Evolutionary conservation across 1,140 invertebrate species (phyloP), one percentile per base, ranked within the genome.

Genomic region (Gryon sp.): DNA sequence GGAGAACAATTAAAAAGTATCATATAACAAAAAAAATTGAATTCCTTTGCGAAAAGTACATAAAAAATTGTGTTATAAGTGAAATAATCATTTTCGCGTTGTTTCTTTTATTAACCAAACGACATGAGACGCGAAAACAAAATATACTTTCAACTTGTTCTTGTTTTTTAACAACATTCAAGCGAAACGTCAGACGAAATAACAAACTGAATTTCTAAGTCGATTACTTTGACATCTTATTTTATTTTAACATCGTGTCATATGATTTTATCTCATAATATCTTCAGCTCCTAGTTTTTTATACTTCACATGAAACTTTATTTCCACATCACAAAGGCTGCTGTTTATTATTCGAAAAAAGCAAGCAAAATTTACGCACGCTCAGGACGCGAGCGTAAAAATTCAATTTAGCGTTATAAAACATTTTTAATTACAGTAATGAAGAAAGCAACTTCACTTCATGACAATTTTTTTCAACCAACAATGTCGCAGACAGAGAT

Each of bases 361-460:
- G 18, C 48, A 28, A 19, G 14, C 16, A 14, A 16, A 53, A 34
- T 45, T 53, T 28, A 30, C 8, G 38, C 43, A 41, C 15, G 8
- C 19, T 20, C 18, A 16, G 22, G 28, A 50, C 22, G 41, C 20
- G 48, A 50, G 32, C 43, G 43, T 50, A 30, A 50, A 50, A 53
- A 32, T 46, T 53, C 14, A 55, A 55, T 66, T 66, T 30, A 16
- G 18, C 48, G 28, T 18, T 36, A 65, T 34, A 34, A 43, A 65
- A 50, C 32, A 28, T 50, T 50, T 62, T 50, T 63, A 63, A 63
- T 63, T 50, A 50, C 45, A 28, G 24, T 50, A 63, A 63, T 50
- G 59, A 63, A 40, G 20, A 38, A 19, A 12, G 19, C 55, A 7
- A 18, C 30, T 11, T 12, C 11, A 41, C 7, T 40, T 69, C 52